Evolutionary conservation across 2,113 vertebrate genomes (phyloP), one percentile per base, ranked within the genome.

Genomic region (Ctenomys sociabilis): DNA sequence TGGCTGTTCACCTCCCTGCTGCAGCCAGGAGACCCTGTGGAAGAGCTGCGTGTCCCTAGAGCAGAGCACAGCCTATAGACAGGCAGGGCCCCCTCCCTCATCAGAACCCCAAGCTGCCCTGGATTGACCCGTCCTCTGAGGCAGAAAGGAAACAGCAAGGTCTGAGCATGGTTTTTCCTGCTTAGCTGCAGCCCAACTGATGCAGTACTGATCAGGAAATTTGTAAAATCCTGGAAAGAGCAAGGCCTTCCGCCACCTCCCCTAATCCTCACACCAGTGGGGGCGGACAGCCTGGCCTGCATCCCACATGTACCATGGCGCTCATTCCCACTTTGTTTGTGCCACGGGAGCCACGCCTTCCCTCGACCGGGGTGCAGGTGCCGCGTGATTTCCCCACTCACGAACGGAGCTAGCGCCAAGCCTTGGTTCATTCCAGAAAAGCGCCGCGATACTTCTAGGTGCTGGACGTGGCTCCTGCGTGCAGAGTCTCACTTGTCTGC

Each of bases 41-140:
- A 85, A 4, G 61, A 45, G 45, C 72, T 28, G 28, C 7, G 77
- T 49, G 9, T 12, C 4, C 7, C 37, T 28, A 92, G 37, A 57
- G 43, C n/a, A 3, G 0, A 24, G 45, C 17, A n/a, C n/a, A n/a
- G n/a, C n/a, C n/a, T n/a, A n/a, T n/a, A n/a, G n/a, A n/a, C n/a
- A n/a, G n/a, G 43, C n/a, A 3, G 0, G 21, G 45, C 17, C 37
- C 17, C 30, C 49, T 3, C 24, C n/a, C 24, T 2, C 16, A 1
- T 52, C 13, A n/a, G 64, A 45, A 24, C 11, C n/a, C 52, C 5
- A 35, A 2, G 14, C 40, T 63, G 28, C 43, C 26, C 37, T 75
- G 57, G 21, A 7, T 49, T 5, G 66, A 16, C 17, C 35, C 26
- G 32, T 11, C 57, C 30, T 17, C 2, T 32, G 63, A 83, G 16